Evolutionary conservation across 2,888 invertebrate genomes (phyloP), one percentile per base, ranked within the genome.

Genomic region (Chrysomela aeneicollis): DNA sequence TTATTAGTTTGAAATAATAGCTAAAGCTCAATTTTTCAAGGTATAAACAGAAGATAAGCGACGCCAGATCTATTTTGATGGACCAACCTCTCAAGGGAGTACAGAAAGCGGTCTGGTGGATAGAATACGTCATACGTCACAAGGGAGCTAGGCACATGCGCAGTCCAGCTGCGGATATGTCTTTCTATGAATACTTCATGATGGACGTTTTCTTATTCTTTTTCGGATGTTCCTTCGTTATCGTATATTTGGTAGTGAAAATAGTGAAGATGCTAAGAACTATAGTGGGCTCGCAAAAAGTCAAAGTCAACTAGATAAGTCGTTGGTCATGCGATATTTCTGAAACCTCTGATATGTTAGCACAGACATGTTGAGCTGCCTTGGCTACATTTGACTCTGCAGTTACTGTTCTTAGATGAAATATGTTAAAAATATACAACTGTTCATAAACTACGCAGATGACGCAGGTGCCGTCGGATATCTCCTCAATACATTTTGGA

Each of bases 121-220:
- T 71, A 9, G 74, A 75, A 58, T 74, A 74, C 59, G 69, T 73
- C 12, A 67, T 74, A 8, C 65, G 76, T 26, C 73, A 77, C 59
- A 70, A 80, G 17, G 84, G 85, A 0, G 84, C 85, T 0, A 76
- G 77, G 1, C 82, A 84, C 68, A 78, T 86, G 3, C 82, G 84
- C 6, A 83, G 85, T 6, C 78, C 84, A 15, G 79, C 78, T 1
- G 82, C 82, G 5, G 84, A 84, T 12, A 69, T 82, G n/a, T 74
- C 81, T 2, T 81, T 81, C 66, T 70, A 78, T 47, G 79, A 82
- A 72, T 85, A 84, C 68, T 84, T 83, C 59, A 73, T 84, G 74
- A 46, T 86, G 47, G 85, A 86, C 69, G 73, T 77, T 0, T 47
- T 76, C 5, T 64, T 57, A 8, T 59, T 64, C 42, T 47, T 64